A percentile compares a stretch with the other conserved stretches of the same genome.
These are phyloP conservation scores for Labeo rohita DNA, from an alignment of 2,113 vertebrate genomes.

Conservation along the genomic window DNA sequence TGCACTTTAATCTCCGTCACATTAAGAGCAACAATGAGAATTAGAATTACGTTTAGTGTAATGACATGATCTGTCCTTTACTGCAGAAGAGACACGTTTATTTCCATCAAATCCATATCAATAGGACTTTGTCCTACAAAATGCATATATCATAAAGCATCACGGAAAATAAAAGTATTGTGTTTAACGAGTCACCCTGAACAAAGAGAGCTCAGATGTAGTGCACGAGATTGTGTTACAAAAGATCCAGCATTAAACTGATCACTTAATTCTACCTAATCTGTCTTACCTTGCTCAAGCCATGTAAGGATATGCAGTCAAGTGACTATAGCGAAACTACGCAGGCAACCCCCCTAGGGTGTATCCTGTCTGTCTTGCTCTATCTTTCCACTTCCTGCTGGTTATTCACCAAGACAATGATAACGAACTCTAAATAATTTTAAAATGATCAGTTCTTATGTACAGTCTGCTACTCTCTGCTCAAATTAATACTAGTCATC, in stretches of 20 bases:
- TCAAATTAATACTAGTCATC: neutral
- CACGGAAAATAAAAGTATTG: neutral
- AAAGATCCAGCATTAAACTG: slow-evolving; percentile 71
- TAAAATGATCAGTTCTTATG: neutral
- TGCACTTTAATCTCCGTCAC: slow-evolving; percentile 34
- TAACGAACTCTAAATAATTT: neutral
- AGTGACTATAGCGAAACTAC: slow-evolving; percentile 17
- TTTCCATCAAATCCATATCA: neutral
- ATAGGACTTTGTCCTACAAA: neutral
- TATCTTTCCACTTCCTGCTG: slow-evolving; percentile 15
- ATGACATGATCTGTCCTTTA: neutral
- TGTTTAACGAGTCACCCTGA: neutral
- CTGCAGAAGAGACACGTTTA: neutral
- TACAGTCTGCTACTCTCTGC: too few species aligned
- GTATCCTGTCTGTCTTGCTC: slow-evolving; percentile 5
- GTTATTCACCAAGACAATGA: neutral
- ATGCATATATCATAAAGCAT: neutral
- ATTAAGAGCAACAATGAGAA: neutral
- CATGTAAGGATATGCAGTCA: slow-evolving; percentile 43
- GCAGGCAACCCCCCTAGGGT: slow-evolving; percentile 10
- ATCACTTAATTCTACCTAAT: slow-evolving; percentile 75
- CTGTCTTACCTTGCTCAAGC: slow-evolving; percentile 60
- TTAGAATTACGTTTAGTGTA: neutral
- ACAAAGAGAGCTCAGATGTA: neutral
- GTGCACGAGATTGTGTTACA: slow-evolving; percentile 52